Evolutionary conservation across 23 tunicate genomes (phyloP).

Genomic region (Phallusia fumigata): DNA sequence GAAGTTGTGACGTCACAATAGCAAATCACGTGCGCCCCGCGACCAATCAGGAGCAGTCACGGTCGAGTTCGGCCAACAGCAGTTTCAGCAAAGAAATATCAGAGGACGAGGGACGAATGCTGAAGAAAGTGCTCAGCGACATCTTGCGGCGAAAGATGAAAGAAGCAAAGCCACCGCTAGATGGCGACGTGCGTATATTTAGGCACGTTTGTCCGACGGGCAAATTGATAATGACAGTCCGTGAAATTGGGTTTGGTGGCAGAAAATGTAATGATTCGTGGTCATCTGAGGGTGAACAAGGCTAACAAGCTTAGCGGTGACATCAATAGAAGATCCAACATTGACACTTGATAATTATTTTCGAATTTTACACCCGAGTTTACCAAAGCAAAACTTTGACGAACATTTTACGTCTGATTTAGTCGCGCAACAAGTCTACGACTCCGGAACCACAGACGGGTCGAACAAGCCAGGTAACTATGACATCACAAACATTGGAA

Average conservation of each 20-base stretch:
- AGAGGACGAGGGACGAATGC: constrained; percentile 14
- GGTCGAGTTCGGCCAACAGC: not conserved
- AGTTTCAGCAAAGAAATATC: constrained; percentile 14
- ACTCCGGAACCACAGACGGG: not conserved
- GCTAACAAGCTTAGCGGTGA: too few relatives aligned
- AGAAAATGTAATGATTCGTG: not conserved
- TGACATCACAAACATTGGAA: not conserved
- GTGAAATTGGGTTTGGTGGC: not conserved
- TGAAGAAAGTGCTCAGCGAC: constrained; percentile 50
- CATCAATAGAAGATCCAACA: too few relatives aligned
- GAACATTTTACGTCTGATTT: too few relatives aligned
- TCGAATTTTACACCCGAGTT: too few relatives aligned
- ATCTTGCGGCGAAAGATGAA: constrained; percentile 42
- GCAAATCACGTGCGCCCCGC: not conserved
- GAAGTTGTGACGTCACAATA: constrained; percentile 11
- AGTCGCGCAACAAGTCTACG: not conserved
- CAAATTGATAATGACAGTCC: not conserved
- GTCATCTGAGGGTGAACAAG: too few relatives aligned
- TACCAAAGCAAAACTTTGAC: too few relatives aligned
- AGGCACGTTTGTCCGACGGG: not conserved
- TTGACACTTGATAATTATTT: too few relatives aligned
- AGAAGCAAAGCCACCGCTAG: constrained; percentile 23
- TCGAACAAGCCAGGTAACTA: constrained; percentile 10
- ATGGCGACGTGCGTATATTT: not conserved
- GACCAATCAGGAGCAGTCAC: not conserved